Conservation (phyloP, 2,888 invertebrate species). For the Oscheius sp. region DNA sequence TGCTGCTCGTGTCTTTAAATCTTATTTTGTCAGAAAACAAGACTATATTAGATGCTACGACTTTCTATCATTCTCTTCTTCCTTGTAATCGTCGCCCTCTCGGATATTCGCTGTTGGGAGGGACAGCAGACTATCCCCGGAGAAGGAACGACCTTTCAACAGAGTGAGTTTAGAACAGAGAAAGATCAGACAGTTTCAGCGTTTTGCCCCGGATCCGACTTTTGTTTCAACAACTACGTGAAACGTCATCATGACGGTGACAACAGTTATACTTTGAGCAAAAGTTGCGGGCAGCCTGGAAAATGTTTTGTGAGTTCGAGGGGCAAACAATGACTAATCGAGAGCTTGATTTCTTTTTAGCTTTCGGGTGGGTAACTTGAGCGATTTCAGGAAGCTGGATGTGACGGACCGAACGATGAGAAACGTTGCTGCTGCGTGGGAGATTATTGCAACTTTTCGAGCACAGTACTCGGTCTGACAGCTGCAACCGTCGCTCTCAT, state of each 20-base stretch:
- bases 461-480: conserved; percentile 2
- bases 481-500: neutral
- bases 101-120: conserved; percentile 30
- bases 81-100: neutral
- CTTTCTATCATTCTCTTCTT: neutral
- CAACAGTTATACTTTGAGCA: conserved; percentile 52
- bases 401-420: conserved; percentile 50
- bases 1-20: neutral
- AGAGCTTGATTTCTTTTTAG: neutral
- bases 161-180: neutral
- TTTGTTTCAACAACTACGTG: conserved; percentile 54
- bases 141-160: neutral
- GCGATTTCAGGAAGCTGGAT: conserved; percentile 52
- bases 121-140: conserved; percentile 33
- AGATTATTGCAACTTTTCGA: conserved; percentile 54
- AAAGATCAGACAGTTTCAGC: conserved; percentile 34
- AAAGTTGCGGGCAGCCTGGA: conserved; percentile 54
- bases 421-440: conserved; percentile 57
- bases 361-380: neutral
- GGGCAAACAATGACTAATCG: neutral
- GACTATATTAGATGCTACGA: conserved; percentile 17
- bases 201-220: conserved; percentile 51
- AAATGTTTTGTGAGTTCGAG: conserved; percentile 54
- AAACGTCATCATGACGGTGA: conserved; percentile 52
- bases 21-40: neutral